phyloP scores from a whole-genome alignment of 2,888 invertebrate genomes.

The Temnothorax rugatulus region DNA sequence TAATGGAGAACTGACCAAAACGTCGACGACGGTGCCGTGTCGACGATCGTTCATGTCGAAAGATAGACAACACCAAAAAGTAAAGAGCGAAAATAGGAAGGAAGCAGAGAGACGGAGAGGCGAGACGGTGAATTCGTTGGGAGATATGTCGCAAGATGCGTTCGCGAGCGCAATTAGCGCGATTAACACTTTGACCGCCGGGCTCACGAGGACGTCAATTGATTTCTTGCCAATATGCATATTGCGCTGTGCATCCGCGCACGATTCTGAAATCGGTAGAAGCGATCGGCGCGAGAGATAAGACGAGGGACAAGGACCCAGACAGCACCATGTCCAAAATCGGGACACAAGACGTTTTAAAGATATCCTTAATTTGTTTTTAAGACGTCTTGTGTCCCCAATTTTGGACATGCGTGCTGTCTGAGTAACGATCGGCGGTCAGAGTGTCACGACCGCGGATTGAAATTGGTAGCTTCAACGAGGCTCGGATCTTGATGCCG shows the following conservation, averaged over 20 bases:
- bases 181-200: constrained; percentile 33
- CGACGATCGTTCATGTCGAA: constrained; percentile 51
- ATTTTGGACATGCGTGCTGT: no score
- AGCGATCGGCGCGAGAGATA: neutral
- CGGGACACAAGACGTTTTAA: no score
- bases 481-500: neutral
- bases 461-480: constrained; percentile 25
- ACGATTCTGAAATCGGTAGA: neutral
- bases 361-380: no score
- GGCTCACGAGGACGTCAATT: neutral
- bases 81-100: constrained; percentile 34
- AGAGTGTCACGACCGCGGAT: neutral
- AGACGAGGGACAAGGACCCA: neutral
- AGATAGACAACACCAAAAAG: constrained; percentile 38
- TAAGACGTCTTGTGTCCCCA: no score
- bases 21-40: constrained; percentile 57
- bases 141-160: constrained; percentile 39
- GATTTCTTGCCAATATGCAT: constrained; percentile 2
- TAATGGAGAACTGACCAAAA: constrained; percentile 72
- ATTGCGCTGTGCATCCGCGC: neutral
- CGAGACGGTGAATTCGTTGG: constrained; percentile 3
- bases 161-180: constrained; percentile 57
- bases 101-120: neutral
- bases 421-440: neutral
- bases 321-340: no score